Conservation (phyloP, 2,888 invertebrate genomes). For the Brachycybe producta region DNA sequence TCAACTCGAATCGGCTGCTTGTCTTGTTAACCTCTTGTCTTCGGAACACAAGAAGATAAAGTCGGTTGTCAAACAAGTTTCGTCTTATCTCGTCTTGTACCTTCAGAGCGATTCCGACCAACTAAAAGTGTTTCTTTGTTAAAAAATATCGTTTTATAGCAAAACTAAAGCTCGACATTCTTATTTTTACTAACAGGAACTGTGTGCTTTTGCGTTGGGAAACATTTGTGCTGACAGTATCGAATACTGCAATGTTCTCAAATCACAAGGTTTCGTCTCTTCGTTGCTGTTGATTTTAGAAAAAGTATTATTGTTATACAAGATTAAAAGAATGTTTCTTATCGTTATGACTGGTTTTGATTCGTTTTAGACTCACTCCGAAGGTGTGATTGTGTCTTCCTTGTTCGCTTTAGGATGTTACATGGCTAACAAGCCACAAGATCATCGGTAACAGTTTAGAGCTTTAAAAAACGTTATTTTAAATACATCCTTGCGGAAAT, state of each 20-base stretch:
- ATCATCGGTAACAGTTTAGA: too few species aligned
- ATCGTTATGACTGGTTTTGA: neutral
- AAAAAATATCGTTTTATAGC: neutral
- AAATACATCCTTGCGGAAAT: too few species aligned
- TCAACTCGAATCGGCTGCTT: constrained; percentile 14
- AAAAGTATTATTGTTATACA: neutral
- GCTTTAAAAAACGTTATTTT: too few species aligned
- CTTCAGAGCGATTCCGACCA: constrained; percentile 11
- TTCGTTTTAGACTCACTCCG: too few species aligned
- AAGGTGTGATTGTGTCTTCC: too few species aligned
- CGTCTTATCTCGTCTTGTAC: constrained; percentile 15
- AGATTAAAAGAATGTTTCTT: neutral
- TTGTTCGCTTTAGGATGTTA: constrained; percentile 14
- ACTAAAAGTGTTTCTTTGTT: too few species aligned
- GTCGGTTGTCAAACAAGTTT: constrained; percentile 4
- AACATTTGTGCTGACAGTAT: constrained; percentile 18
- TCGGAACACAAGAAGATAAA: constrained; percentile 13
- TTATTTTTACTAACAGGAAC: constrained; percentile 10
- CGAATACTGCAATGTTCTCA: constrained; percentile 10
- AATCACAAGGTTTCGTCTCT: constrained; percentile 14
- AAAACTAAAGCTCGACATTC: neutral
- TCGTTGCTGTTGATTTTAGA: constrained; percentile 4
- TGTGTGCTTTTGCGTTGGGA: constrained; percentile 17
- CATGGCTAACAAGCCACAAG: constrained; percentile 5
- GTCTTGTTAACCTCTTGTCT: constrained; percentile 15